Conservation (phyloP, 2,888 invertebrate species). For the Unio pictorum region DNA sequence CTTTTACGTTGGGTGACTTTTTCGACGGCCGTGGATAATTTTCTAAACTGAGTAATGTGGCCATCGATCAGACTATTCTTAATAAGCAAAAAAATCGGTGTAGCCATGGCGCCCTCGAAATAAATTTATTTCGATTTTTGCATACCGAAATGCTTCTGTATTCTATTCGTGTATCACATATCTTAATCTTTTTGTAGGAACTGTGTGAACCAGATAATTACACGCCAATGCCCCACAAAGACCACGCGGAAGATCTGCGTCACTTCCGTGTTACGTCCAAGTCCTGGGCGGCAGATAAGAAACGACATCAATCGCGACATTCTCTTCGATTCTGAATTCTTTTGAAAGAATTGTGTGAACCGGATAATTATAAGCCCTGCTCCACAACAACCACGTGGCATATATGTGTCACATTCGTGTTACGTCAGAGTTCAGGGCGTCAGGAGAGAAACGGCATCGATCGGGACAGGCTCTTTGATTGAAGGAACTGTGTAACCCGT, state of each 20-base stretch:
- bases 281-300: slow-evolving; percentile 12
- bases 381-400: slow-evolving; percentile 83
- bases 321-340: background rate
- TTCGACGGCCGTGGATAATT: too few relatives aligned
- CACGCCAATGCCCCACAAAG: slow-evolving; percentile 88
- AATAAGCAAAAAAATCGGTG: too few relatives aligned
- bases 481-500: too few relatives aligned
- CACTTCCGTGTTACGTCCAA: slow-evolving; percentile 84
- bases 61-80: too few relatives aligned
- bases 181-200: slow-evolving; percentile 66
- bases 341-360: slow-evolving; percentile 79
- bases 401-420: slow-evolving; percentile 82
- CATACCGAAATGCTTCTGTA: too few relatives aligned
- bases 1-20: too few relatives aligned
- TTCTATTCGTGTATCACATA: too few relatives aligned
- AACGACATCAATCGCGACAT: too few relatives aligned
- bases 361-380: slow-evolving; percentile 86
- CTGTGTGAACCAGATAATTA: slow-evolving; percentile 84
- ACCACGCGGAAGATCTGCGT: slow-evolving; percentile 80
- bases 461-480: too few relatives aligned
- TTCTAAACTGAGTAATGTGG: too few relatives aligned
- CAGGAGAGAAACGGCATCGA: slow-evolving; percentile 27
- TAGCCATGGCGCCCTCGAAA: too few relatives aligned
- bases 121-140: too few relatives aligned
- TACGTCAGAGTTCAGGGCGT: slow-evolving; percentile 80